Evolutionary conservation across 1,140 invertebrate species (phyloP), one percentile per base, ranked within the genome.

Genomic region (Drosophila arizonae): DNA sequence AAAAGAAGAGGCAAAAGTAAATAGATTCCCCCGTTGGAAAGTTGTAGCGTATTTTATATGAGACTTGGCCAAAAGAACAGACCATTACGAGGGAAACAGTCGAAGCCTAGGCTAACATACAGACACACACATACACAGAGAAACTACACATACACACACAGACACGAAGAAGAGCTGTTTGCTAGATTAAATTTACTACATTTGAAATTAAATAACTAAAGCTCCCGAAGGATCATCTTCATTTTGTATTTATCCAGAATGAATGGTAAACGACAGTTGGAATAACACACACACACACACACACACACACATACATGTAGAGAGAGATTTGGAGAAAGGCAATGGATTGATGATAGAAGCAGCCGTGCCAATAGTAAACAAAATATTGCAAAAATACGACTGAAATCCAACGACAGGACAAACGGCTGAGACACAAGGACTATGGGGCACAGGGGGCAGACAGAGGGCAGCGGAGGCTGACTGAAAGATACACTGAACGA

Each of bases 201-300:
- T 87, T 84, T 88, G 76, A 82, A 87, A 87, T 87, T 87, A 85
- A 87, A 87, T 87, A 87, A 87, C 84, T 88, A 88, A 87, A 88
- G 84, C 84, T 87, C 84, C 84, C 84, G 79, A 69, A 88, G 84
- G 84, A 87, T 87, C 84, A 87, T 87, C 84, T 87, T 87, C 84
- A 87, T 87, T 87, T 87, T 87, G 84, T 87, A 87, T 87, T 87
- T 87, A 87, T 87, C 84, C 84, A 77, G 84, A 87, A 87, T 84
- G 84, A 87, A 87, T 87, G 79, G 84, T 84, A 87, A 87, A 80
- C 84, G 84, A 84, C 82, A 87, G 71, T 84, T 85, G 81, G 55
- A 87, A 81, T 67, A 81, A 78, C 67, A 78, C 55, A 85, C 58
- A 79, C 26, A 63, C 64, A 62, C 24, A 58, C 28, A 66, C 36